Evolutionary conservation across 2,113 vertebrate species (phyloP).

Genomic region (Trochalopteron elliotii): DNA sequence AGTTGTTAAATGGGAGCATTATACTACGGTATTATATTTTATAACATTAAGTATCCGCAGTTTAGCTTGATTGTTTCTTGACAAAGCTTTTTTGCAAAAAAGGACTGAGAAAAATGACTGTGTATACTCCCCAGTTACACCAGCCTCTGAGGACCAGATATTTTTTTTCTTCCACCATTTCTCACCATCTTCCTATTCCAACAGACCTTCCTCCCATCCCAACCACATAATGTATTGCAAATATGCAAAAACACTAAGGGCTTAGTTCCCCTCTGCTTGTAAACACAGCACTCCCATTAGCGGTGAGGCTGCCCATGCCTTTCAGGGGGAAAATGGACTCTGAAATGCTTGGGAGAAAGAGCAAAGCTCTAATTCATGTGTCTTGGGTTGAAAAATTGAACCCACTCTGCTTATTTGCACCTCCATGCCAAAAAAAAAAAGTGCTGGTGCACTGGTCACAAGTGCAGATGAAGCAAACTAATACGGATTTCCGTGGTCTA

Average conservation of each 20-base stretch:
- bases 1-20: conserved; percentile 42
- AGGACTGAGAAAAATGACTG: neutral
- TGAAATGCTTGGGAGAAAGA: conserved; percentile 41
- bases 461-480: conserved; percentile 47
- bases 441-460: neutral
- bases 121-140: neutral
- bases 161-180: neutral
- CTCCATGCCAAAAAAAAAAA: neutral
- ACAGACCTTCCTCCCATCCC: conserved; percentile 1
- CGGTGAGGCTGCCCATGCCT: conserved; percentile 13
- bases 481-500: conserved; percentile 41
- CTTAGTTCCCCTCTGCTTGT: conserved; percentile 57
- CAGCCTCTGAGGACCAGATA: neutral
- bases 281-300: conserved; percentile 43
- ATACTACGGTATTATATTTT: neutral
- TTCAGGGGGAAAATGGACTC: conserved; percentile 41
- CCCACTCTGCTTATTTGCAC: conserved; percentile 18
- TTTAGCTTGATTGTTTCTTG: neutral
- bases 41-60: neutral
- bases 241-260: conserved; percentile 44
- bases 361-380: conserved; percentile 47
- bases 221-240: neutral
- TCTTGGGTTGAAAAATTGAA: conserved; percentile 51
- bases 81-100: neutral
- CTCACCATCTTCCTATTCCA: neutral